Evolutionary conservation across 1,140 invertebrate species (phyloP), one percentile per base, ranked within the genome.

Genomic region (Camponotus floridanus): DNA sequence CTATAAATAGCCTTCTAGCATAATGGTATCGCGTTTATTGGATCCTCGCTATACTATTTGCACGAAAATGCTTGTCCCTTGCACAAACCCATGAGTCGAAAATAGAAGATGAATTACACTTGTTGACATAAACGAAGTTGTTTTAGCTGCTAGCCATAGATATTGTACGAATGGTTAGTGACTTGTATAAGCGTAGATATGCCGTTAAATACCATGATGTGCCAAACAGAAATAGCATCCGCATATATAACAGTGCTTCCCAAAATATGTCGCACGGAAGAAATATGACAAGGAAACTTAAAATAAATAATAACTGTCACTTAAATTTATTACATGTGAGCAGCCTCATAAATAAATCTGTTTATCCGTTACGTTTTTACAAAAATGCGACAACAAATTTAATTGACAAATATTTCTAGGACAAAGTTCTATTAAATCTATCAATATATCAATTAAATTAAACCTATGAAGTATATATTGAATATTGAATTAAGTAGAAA

Each of bases 51-150:
- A 26, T 65, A 9, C 36, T 18, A 21, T 55, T 48, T 68, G 45
- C 76, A 78, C 26, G 42, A 78, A 51, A 78, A 78, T 80, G 45
- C 13, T 68, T 80, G 64, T 68, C 64, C 57, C 13, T 21, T 55
- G 26, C 33, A 26, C 36, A 39, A 31, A 55, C 15, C 61, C 59
- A 31, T 45, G 31, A 26, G 33, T 80, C 42, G n/a, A 18, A 80
- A 68, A 80, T 68, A 55, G 33, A 39, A 68, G 64, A 68, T 15
- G 33, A 80, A 80, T 70, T 68, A 55, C 42, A 13, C 21, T 42
- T 51, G 45, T 45, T 80, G 64, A 80, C 59, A 78, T 33, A 65
- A 68, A 80, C 45, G 33, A 70, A 80, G 8, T 39, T 80, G 33
- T 68, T 80, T 80, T 21, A 26, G n/a, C 45, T 33, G 42, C 42